Conservation (phyloP, 2,888 invertebrate genomes). For the Pachymerium ferrugineum region DNA sequence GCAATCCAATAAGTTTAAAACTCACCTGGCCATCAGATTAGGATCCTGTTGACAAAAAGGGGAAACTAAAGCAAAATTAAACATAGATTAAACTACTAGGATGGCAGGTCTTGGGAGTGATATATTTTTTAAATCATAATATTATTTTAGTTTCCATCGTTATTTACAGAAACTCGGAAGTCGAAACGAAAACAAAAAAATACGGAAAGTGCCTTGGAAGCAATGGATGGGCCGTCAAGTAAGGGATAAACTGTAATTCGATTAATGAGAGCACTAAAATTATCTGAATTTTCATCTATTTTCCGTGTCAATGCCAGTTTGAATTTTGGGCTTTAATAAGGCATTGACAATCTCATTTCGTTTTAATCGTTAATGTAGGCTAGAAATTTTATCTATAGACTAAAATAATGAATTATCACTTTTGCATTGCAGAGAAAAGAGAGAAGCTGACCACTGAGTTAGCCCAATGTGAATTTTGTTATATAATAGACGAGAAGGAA, state of each 20-base stretch:
- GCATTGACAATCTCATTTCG: not conserved
- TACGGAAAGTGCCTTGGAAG: conserved; percentile 51
- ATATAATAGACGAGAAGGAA: conserved; percentile 58
- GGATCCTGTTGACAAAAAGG: no score
- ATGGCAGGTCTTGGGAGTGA: no score
- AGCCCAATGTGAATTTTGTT: conserved; percentile 66
- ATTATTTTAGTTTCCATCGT: no score
- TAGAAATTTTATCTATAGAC: not conserved
- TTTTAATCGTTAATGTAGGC: not conserved
- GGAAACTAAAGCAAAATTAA: no score
- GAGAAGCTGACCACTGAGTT: conserved; percentile 10
- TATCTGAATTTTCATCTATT: not conserved
- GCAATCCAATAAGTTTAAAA: no score
- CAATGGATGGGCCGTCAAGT: conserved; percentile 70
- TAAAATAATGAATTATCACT: not conserved
- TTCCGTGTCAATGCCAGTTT: not conserved
- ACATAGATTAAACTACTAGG: no score
- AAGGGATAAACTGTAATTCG: conserved; percentile 43
- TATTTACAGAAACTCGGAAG: conserved; percentile 53
- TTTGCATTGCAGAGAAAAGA: not conserved
- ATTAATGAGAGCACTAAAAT: not conserved
- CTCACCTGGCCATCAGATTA: no score
- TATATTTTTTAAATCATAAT: no score
- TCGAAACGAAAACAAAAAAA: conserved; percentile 41
- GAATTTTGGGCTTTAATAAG: not conserved